Conservation (phyloP, 2,797 vertebrate genomes). For the Ateles fusciceps region DNA sequence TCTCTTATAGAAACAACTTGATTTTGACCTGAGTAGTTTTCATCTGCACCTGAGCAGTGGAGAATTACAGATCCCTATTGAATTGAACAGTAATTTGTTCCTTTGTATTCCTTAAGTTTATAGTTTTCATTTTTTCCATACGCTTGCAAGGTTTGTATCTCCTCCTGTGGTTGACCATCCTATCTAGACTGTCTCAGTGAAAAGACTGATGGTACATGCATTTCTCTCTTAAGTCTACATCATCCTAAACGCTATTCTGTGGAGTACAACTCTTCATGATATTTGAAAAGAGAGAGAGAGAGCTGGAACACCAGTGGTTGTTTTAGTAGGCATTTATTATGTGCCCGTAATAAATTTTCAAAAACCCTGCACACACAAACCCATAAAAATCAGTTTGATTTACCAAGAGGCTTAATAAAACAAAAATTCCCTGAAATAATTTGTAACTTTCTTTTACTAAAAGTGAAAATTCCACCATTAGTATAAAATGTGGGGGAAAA, state of each 20-base stretch:
- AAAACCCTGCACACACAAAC: not conserved
- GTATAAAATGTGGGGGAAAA: not conserved
- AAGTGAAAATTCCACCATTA: not conserved
- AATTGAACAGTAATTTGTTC: constrained; percentile 73
- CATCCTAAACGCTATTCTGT: not conserved
- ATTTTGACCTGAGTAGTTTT: constrained; percentile 70
- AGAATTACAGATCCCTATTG: constrained; percentile 59
- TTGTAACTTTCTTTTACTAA: not conserved
- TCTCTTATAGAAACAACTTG: constrained; percentile 2
- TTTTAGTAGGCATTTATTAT: not conserved
- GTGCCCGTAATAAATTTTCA: not conserved
- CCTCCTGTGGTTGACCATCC: constrained; percentile 64
- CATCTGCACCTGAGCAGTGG: constrained; percentile 58
- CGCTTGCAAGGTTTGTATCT: constrained; percentile 45
- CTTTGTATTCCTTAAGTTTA: constrained; percentile 76
- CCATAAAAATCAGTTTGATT: not conserved
- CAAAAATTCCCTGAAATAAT: not conserved
- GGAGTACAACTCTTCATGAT: not conserved
- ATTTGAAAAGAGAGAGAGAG: not conserved
- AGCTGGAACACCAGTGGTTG: not conserved
- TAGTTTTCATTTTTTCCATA: constrained; percentile 54
- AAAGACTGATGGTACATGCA: not conserved
- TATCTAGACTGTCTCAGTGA: not conserved
- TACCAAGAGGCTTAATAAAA: not conserved
- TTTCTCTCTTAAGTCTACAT: not conserved